phyloP scores from a whole-genome alignment of 2,113 vertebrate genomes.

The Datnioides undecimradiatus region DNA sequence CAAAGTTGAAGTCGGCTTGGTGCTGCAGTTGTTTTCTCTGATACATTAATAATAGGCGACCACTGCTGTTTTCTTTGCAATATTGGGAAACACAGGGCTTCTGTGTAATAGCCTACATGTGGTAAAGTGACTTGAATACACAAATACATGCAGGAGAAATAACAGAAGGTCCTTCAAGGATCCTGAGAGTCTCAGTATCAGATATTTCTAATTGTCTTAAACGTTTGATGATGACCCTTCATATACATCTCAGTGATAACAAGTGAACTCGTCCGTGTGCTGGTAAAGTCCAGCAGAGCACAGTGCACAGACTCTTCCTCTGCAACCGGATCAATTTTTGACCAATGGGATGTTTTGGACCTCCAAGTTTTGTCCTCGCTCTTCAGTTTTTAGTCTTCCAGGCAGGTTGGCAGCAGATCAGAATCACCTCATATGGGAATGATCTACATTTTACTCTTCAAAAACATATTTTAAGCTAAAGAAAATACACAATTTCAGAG shows the following conservation, averaged over 20 bases:
- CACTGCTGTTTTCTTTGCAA: neutral
- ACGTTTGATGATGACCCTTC: too few relatives aligned
- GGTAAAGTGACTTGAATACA: neutral
- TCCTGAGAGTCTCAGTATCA: too few relatives aligned
- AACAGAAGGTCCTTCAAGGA: too few relatives aligned
- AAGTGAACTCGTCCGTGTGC: too few relatives aligned
- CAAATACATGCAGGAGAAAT: neutral
- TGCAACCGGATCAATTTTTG: neutral
- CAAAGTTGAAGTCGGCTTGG: neutral
- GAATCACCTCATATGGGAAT: too few relatives aligned
- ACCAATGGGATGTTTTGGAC: neutral
- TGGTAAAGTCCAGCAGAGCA: too few relatives aligned
- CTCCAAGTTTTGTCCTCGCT: constrained; percentile 4
- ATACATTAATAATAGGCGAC: constrained; percentile 10
- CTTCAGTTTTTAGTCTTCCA: neutral
- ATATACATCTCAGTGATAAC: neutral
- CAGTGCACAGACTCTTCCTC: neutral
- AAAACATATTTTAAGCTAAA: too few relatives aligned
- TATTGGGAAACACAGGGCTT: neutral
- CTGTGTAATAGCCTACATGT: neutral
- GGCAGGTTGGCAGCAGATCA: constrained; percentile 21
- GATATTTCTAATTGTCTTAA: too few relatives aligned
- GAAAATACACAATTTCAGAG: too few relatives aligned
- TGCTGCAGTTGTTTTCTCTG: neutral
- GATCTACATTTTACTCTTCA: too few relatives aligned